These are phyloP conservation scores for Coreoperca whiteheadi DNA, from an alignment of 2,113 vertebrate genomes.

Conservation along the genomic window DNA sequence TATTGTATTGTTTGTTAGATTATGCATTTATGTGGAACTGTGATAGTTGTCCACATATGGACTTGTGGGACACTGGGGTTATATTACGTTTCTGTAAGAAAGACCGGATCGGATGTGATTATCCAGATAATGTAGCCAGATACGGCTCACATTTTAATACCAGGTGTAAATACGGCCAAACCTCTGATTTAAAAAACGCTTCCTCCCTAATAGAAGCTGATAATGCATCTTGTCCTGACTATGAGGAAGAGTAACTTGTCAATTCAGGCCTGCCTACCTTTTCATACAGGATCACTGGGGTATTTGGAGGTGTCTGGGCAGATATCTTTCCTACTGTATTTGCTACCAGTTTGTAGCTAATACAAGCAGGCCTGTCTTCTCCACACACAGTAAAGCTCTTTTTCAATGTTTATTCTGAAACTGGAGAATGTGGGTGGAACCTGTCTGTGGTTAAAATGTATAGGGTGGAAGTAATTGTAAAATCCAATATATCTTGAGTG, in stretches of 20 bases:
- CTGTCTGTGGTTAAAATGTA: not conserved
- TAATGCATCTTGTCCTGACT: not conserved
- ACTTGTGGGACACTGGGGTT: not conserved
- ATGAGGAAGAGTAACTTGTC: not conserved
- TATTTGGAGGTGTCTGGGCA: not conserved
- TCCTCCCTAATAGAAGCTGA: not conserved
- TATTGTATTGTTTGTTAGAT: not conserved
- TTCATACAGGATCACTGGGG: not conserved
- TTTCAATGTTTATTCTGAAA: not conserved
- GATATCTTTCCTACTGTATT: not conserved
- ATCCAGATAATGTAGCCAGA: not conserved
- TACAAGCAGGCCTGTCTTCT: not conserved
- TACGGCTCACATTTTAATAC: not conserved
- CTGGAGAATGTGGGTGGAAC: not conserved
- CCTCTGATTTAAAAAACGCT: not conserved
- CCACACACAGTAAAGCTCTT: not conserved
- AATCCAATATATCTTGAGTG: not conserved
- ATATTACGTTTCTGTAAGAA: not conserved
- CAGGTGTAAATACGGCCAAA: not conserved
- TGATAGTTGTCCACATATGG: not conserved
- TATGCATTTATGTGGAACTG: not conserved
- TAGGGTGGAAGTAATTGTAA: not conserved
- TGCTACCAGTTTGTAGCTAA: not conserved
- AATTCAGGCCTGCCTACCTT: not conserved
- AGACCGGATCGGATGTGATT: not conserved